A percentile compares a stretch with the other conserved stretches of the same genome.
Conservation (phyloP, 1,140 invertebrate genomes). For the Portunus trituberculatus region DNA sequence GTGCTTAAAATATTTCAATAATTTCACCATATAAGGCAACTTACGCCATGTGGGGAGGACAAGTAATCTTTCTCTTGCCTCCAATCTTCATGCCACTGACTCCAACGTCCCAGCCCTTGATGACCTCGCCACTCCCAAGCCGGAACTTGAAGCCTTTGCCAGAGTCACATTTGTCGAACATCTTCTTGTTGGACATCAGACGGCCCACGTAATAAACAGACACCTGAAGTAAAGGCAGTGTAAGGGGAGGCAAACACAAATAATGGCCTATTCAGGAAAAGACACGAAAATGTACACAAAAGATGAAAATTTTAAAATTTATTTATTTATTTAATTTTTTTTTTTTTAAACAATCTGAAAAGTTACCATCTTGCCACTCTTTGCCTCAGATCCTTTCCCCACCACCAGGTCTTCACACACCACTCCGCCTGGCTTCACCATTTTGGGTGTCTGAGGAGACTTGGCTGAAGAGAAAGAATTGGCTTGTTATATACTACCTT, state of each 20-base stretch:
- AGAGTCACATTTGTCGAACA: slow-evolving; percentile 87
- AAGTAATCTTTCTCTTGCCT: slow-evolving; percentile 91
- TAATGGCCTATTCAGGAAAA: slow-evolving; percentile 32
- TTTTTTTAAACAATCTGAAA: background rate
- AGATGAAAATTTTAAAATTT: background rate
- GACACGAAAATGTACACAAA: background rate
- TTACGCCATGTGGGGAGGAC: slow-evolving; percentile 92
- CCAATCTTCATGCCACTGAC: slow-evolving; percentile 95
- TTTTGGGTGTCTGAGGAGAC: slow-evolving; percentile 81
- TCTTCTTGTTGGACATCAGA: slow-evolving; percentile 89
- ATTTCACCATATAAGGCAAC: slow-evolving; percentile 77
- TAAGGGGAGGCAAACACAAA: background rate
- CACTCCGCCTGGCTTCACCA: slow-evolving; percentile 87
- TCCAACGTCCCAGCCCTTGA: slow-evolving; percentile 95
- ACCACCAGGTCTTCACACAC: slow-evolving; percentile 88
- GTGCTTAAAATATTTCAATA: background rate
- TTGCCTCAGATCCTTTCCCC: slow-evolving; percentile 89
- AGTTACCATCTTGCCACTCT: slow-evolving; percentile 87
- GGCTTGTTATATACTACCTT: too few relatives aligned
- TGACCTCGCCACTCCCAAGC: slow-evolving; percentile 92
- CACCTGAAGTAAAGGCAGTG: slow-evolving; percentile 79
- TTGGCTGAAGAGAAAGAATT: background rate
- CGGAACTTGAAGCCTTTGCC: slow-evolving; percentile 92
- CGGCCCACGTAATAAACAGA: slow-evolving; percentile 89
- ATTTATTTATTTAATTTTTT: too few relatives aligned